These are phyloP conservation scores for Mythimna albipuncta DNA, from an alignment of 2,888 invertebrate genomes.

Conservation along the genomic window DNA sequence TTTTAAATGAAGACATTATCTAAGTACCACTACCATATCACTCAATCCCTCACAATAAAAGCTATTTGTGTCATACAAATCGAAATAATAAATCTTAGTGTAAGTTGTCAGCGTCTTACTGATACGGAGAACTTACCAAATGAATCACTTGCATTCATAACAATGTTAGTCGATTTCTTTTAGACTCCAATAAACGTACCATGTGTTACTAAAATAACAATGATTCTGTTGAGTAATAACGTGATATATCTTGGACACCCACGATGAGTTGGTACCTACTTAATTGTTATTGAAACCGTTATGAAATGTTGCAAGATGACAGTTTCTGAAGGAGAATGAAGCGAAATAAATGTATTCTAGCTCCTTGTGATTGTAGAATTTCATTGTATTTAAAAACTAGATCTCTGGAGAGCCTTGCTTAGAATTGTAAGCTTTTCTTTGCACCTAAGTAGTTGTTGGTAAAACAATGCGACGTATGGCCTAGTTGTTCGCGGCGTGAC, in stretches of 20 bases:
- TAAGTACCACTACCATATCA: not conserved
- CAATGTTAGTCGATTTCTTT: conserved; percentile 10
- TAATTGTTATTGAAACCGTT: conserved; percentile 22
- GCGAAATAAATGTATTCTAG: not conserved
- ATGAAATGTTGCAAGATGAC: conserved; percentile 4
- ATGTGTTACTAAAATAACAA: conserved; percentile 49
- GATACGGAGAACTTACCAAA: conserved; percentile 11
- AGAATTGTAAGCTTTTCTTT: conserved; percentile 25
- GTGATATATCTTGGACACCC: conserved; percentile 44
- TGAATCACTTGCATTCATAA: conserved; percentile 31
- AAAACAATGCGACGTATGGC: conserved; percentile 74
- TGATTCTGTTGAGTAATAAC: conserved; percentile 48
- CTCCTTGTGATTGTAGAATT: not conserved
- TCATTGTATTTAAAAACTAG: not conserved
- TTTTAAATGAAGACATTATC: not conserved
- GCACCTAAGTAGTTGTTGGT: conserved; percentile 30
- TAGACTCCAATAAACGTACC: conserved; percentile 18
- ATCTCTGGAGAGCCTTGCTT: not conserved
- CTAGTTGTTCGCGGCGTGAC: conserved; percentile 81
- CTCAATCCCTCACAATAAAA: conserved; percentile 13
- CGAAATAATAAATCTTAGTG: conserved; percentile 26
- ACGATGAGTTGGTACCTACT: conserved; percentile 19
- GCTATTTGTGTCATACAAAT: conserved; percentile 1
- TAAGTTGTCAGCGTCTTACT: conserved; percentile 21
- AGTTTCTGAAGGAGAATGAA: conserved; percentile 2